Evolutionary conservation across 1,140 invertebrate genomes (phyloP).

Genomic region (Bombus sylvicola): DNA sequence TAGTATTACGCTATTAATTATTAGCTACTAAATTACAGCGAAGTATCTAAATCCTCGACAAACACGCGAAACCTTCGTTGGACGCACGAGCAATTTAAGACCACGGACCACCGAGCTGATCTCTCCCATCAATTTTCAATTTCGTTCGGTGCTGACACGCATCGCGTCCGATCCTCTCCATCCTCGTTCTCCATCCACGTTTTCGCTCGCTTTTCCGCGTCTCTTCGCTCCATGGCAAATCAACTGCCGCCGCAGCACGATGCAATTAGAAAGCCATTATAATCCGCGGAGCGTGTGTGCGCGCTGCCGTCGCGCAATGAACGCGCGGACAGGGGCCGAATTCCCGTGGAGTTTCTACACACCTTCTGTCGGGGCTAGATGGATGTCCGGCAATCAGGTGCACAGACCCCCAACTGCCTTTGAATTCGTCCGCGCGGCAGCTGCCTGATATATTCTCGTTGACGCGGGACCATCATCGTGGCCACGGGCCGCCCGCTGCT

Average conservation of each 20-base stretch:
- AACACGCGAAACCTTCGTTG: not conserved
- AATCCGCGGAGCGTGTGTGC: conserved; percentile 24
- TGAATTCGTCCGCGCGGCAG: conserved; percentile 57
- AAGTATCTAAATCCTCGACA: no score
- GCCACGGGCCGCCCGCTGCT: conserved; percentile 54
- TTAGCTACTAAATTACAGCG: not conserved
- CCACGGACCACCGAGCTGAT: not conserved
- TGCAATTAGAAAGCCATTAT: conserved; percentile 76
- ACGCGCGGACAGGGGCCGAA: conserved; percentile 3
- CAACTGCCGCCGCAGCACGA: conserved; percentile 3
- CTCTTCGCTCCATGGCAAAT: conserved; percentile 29
- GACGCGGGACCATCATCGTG: conserved; percentile 59
- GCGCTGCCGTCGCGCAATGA: not conserved
- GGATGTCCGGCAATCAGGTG: conserved; percentile 73
- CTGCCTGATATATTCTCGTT: conserved; percentile 61
- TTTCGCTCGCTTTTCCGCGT: not conserved
- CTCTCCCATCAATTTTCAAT: conserved; percentile 17
- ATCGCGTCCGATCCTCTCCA: not conserved
- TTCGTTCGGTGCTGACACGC: not conserved
- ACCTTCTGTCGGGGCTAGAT: conserved; percentile 58
- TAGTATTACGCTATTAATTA: no score
- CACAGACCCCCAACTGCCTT: conserved; percentile 57
- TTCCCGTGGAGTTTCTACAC: conserved; percentile 56
- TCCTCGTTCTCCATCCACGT: not conserved
- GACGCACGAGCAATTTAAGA: not conserved